Evolutionary conservation across 2,113 vertebrate species (phyloP), one percentile per base, ranked within the genome.

Genomic region (Mobula hypostoma): DNA sequence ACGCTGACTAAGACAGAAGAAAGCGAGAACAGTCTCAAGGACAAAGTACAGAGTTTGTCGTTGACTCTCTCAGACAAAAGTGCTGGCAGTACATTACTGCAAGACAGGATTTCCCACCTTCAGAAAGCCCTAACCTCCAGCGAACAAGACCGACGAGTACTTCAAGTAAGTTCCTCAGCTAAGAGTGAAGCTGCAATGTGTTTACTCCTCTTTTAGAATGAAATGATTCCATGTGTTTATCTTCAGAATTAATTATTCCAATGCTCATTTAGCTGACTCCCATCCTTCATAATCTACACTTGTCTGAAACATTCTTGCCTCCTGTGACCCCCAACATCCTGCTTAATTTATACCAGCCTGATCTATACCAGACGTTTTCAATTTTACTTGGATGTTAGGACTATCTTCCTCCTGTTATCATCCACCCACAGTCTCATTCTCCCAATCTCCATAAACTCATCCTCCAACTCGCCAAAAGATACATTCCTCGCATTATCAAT

Each of bases 71-170:
- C 94, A 1, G 95, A 97, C 82, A 96, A 94, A 94, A 95, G 95
- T 29, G 80, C 40, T 94, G 95, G 94, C 58, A 95, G 94, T 0
- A 96, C 95, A 72, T 94, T 94, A 40, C 95, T 97, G 61, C 96
- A 97, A 94, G 97, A 97, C 93, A 96, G 97, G 94, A 92, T 95
- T 17, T 94, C 82, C 2, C 96, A 97, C 94, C 96, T 98, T 78
- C 97, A 97, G 94, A 96, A 96, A 76, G 96, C 96, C 7, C 95
- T 98, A 94, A 95, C 95, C 2, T 95, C 95, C 94, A 96, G 96
- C 1, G 96, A 98, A 95, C 96, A 97, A 32, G 97, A 98, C 94
- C 96, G 96, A 66, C 95, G 96, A 90, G 95, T 96, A 94, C 95
- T 97, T 93, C 97, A 98, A 97, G 98, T 97, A 95, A 94, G 92